Evolutionary conservation across 2,888 invertebrate species (phyloP).

Genomic region (Stenchaetothrips biformis): DNA sequence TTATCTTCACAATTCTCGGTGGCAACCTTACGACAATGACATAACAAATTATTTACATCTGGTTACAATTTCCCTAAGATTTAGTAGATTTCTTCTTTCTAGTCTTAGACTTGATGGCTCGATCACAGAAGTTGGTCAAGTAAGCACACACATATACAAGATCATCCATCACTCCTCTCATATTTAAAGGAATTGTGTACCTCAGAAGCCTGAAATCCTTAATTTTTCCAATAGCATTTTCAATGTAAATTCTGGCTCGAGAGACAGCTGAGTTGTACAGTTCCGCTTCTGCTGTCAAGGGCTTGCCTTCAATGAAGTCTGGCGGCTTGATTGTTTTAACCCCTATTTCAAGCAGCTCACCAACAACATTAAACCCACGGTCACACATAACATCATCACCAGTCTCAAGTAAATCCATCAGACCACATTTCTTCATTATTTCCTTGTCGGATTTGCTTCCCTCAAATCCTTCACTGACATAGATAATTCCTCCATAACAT

Average conservation of each 20-base stretch:
- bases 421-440: background rate
- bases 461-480: background rate
- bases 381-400: background rate
- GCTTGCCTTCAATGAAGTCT: background rate
- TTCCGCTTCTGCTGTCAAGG: background rate
- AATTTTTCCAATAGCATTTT: background rate
- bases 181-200: background rate
- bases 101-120: background rate
- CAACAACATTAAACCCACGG: background rate
- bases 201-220: background rate
- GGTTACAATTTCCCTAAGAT: too few relatives aligned
- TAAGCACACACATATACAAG: background rate
- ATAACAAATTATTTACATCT: too few relatives aligned
- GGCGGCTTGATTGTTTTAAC: background rate
- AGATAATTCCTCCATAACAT: background rate
- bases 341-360: background rate
- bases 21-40: too few relatives aligned
- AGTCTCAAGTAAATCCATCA: background rate
- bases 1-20: too few relatives aligned
- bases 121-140: background rate
- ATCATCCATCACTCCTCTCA: background rate
- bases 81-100: too few relatives aligned
- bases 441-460: background rate
- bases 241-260: background rate
- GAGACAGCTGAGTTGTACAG: background rate